Base-by-base conservation (phyloP, 2,113 vertebrate genomes). In the Brachirus orientalis region DNA sequence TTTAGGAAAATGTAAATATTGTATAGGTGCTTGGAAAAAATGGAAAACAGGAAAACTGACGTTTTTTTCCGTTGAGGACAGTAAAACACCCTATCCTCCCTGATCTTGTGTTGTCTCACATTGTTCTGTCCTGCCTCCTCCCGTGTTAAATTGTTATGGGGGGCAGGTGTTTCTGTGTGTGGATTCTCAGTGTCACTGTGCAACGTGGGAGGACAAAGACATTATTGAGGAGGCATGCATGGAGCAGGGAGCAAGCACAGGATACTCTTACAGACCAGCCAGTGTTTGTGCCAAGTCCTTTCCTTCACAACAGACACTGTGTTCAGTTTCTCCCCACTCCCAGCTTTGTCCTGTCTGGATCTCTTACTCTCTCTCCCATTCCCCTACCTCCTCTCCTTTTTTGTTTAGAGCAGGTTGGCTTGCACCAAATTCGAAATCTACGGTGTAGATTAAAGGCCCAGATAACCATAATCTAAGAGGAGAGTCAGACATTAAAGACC, bases 181-280 rank as follows among this genome's bases (percentile, higher is more conserved):
- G 84, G 81, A 90, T 91, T 92, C 88, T 93, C 90, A 90, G 88
- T 92, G 91, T 93, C 91, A 86, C 86, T 83, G 83, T 88, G 88
- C 86, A 87, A 87, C 87, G 80, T 83, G 75, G 73, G 69, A 88
- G 88, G 90, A 94, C 92, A 94, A 94, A 92, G 91, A 80, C 86
- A 72, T 88, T 89, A 92, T 94, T 93, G 91, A 93, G 83, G 85
- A 85, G 79, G 81, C 80, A 75, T 81, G 86, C 90, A 87, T 85
- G 85, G 84, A 86, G 86, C 88, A 86, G 88, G 80, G 89, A 92
- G 89, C 72, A 86, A 19, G 85, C 84, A 88, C 83, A 91, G 91
- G 90, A 92, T 94, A 92, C 90, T 93, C 91, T 94, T 94, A 94
- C 93, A 93, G 90, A 84, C 80, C 67, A 78, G 79, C 88, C 68